A percentile compares a stretch with the other conserved stretches of the same genome.
Conservation (phyloP, 2,113 vertebrate genomes). For the Takifugu flavidus region DNA sequence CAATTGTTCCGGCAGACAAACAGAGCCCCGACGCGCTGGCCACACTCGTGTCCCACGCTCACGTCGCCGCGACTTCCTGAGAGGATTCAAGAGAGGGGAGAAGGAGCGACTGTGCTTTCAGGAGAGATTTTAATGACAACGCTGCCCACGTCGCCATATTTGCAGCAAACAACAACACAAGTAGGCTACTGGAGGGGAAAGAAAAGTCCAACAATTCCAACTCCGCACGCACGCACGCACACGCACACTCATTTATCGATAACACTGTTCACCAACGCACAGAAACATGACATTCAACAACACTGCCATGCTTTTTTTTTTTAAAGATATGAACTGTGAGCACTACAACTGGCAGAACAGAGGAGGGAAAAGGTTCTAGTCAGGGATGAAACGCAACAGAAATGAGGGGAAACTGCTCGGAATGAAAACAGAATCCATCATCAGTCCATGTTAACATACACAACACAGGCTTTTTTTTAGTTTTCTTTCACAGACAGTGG, state of each 20-base stretch:
- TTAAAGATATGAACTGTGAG: constrained; percentile 50
- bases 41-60: neutral
- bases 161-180: constrained; percentile 62
- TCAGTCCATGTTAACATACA: constrained; percentile 53
- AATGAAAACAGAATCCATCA: constrained; percentile 64
- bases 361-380: constrained; percentile 22
- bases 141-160: constrained; percentile 30
- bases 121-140: constrained; percentile 50
- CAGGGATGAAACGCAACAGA: constrained; percentile 30
- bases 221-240: constrained; percentile 47
- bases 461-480: constrained; percentile 48
- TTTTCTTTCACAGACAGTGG: constrained; percentile 48
- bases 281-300: constrained; percentile 64
- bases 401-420: constrained; percentile 23
- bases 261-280: constrained; percentile 65
- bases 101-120: constrained; percentile 66
- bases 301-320: constrained; percentile 68
- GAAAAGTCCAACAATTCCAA: constrained; percentile 45
- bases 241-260: constrained; percentile 38
- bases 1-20: constrained; percentile 10
- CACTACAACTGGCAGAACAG: constrained; percentile 27
- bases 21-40: neutral
- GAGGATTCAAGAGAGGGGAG: constrained; percentile 32
- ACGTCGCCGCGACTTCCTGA: constrained; percentile 61
- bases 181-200: constrained; percentile 47